Evolutionary conservation across 1,140 invertebrate genomes (phyloP).

Genomic region (Sinella curviseta): DNA sequence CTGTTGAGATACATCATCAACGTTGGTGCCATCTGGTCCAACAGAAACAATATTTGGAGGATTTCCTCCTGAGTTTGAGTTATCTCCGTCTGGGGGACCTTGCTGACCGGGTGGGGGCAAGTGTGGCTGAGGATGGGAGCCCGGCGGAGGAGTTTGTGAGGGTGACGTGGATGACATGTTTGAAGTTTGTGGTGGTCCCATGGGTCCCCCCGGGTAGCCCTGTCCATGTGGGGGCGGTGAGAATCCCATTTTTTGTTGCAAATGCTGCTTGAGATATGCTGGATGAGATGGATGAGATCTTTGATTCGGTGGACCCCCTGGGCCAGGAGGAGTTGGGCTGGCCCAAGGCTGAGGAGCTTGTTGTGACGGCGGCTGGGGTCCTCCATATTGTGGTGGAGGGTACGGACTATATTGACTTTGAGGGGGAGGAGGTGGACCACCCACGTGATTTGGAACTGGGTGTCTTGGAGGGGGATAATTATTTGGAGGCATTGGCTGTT

Average conservation of each 20-base stretch:
- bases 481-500: conserved; percentile 43
- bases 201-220: conserved; percentile 56
- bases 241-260: conserved; percentile 65
- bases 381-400: conserved; percentile 39
- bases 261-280: conserved; percentile 68
- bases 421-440: conserved; percentile 25
- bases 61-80: conserved; percentile 30
- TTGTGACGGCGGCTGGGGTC: conserved; percentile 38
- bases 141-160: conserved; percentile 58
- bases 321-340: conserved; percentile 43
- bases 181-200: conserved; percentile 52
- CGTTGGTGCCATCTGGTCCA: conserved; percentile 78
- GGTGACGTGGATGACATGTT: conserved; percentile 51
- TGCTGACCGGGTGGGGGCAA: conserved; percentile 58
- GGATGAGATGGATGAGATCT: conserved; percentile 50
- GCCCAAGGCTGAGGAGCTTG: conserved; percentile 44
- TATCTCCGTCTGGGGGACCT: conserved; percentile 48
- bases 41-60: conserved; percentile 64
- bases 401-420: conserved; percentile 37
- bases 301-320: conserved; percentile 30
- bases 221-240: conserved; percentile 59
- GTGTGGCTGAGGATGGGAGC: conserved; percentile 61
- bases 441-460: conserved; percentile 39
- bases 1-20: conserved; percentile 87
- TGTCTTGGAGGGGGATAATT: conserved; percentile 37